These are phyloP conservation scores for Drosophila monieri DNA, from an alignment of 2,888 invertebrate species.

Conservation along the genomic window DNA sequence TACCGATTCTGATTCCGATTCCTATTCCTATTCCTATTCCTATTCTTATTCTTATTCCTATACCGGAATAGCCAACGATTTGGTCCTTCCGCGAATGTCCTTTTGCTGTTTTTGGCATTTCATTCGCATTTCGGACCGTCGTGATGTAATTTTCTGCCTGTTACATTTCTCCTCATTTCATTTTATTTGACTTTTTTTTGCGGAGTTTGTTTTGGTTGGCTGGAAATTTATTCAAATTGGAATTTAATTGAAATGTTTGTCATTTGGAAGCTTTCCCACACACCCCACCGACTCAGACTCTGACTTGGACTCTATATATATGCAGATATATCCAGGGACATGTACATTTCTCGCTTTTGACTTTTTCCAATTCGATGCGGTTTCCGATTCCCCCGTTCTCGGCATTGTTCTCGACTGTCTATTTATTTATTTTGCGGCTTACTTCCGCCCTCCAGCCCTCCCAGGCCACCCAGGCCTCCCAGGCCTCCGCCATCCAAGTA, in stretches of 20 bases:
- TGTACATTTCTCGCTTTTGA: conserved; percentile 24
- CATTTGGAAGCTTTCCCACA: conserved; percentile 51
- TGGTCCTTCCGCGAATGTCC: conserved; percentile 3
- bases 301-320: too few species aligned
- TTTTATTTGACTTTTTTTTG: conserved; percentile 24
- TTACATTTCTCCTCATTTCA: conserved; percentile 36
- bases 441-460: conserved; percentile 2
- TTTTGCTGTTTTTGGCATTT: conserved; percentile 33
- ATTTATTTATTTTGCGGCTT: conserved; percentile 46
- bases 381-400: too few species aligned
- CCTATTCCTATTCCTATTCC: neutral
- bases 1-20: neutral
- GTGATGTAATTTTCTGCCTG: conserved; percentile 58
- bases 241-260: conserved; percentile 67
- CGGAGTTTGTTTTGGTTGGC: conserved; percentile 34
- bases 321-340: too few species aligned
- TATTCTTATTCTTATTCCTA: neutral
- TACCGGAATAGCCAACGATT: neutral
- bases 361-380: conserved; percentile 49
- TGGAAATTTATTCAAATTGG: conserved; percentile 58
- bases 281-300: neutral
- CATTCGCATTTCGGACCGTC: conserved; percentile 18
- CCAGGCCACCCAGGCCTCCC: too few species aligned
- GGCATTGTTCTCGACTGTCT: conserved; percentile 5
- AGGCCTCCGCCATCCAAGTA: conserved; percentile 13